A percentile compares a stretch with the other conserved stretches of the same genome.
These are phyloP conservation scores for Cyclopterus lumpus DNA, from an alignment of 2,797 vertebrate genomes.

Conservation along the genomic window DNA sequence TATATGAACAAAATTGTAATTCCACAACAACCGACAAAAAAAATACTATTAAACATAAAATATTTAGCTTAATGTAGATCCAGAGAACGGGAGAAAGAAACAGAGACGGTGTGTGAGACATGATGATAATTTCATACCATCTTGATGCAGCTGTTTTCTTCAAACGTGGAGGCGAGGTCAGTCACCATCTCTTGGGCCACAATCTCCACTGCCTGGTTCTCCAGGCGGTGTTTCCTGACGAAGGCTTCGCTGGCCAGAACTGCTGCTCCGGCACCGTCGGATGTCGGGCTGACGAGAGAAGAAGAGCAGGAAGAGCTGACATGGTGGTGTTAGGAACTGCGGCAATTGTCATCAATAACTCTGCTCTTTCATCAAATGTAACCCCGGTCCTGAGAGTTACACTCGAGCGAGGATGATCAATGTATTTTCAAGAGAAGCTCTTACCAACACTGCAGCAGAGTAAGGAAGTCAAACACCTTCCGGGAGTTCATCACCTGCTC, in stretches of 20 bases:
- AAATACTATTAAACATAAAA: background rate
- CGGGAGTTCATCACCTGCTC: conserved; percentile 90
- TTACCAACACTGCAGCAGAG: conserved; percentile 98
- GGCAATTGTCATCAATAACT: background rate
- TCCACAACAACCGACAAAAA: background rate
- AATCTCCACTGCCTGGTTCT: conserved; percentile 93
- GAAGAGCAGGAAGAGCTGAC: background rate
- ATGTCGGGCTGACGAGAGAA: conserved; percentile 88
- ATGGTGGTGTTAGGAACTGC: background rate
- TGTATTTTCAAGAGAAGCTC: conserved; percentile 46
- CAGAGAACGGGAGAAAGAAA: background rate
- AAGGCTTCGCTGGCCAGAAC: conserved; percentile 91
- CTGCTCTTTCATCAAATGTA: background rate
- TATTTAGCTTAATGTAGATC: background rate
- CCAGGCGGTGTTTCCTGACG: conserved; percentile 84
- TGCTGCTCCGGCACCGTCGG: conserved; percentile 94
- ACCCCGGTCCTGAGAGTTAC: too few relatives aligned
- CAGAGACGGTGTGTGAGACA: background rate
- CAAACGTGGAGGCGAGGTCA: conserved; percentile 89
- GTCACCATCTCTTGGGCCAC: conserved; percentile 95
- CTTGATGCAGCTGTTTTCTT: conserved; percentile 92
- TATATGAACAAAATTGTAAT: too few relatives aligned
- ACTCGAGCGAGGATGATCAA: background rate
- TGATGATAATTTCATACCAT: conserved; percentile 78
- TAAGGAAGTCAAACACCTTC: conserved; percentile 91